phyloP scores from a whole-genome alignment of 2,113 vertebrate species.

The Cettia cetti region DNA sequence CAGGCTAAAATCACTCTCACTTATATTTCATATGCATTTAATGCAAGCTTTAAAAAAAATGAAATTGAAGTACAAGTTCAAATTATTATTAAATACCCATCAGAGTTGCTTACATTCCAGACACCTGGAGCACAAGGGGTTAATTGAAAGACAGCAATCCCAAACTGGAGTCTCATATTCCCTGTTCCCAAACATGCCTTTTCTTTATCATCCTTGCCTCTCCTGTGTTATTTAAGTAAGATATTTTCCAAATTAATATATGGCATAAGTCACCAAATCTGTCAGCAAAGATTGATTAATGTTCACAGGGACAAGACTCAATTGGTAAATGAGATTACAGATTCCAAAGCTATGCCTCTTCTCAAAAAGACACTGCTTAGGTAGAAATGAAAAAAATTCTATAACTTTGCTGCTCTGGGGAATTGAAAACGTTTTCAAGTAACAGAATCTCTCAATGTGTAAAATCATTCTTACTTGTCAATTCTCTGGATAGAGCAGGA shows the following conservation, averaged over 20 bases:
- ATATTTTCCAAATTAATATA: neutral
- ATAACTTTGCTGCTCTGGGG: neutral
- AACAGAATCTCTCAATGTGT: neutral
- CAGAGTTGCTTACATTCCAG: neutral
- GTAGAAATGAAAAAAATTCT: neutral
- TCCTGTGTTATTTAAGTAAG: neutral
- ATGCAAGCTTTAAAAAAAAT: neutral
- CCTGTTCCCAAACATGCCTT: neutral
- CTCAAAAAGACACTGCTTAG: neutral
- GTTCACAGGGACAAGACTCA: neutral
- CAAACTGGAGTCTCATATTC: neutral
- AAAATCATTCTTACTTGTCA: neutral
- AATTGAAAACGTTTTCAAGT: neutral
- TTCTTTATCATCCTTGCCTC: neutral
- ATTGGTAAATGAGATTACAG: neutral
- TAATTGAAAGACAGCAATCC: neutral
- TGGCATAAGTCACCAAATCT: neutral
- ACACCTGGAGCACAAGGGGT: neutral
- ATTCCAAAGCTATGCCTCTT: neutral
- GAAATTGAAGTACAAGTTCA: neutral
- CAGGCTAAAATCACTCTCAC: neutral
- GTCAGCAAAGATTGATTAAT: neutral
- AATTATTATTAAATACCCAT: neutral
- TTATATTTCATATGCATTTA: neutral
- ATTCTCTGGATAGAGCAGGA: neutral